phyloP scores from a whole-genome alignment of 2,113 vertebrate species.

The Chascanopsetta lugubris region DNA sequence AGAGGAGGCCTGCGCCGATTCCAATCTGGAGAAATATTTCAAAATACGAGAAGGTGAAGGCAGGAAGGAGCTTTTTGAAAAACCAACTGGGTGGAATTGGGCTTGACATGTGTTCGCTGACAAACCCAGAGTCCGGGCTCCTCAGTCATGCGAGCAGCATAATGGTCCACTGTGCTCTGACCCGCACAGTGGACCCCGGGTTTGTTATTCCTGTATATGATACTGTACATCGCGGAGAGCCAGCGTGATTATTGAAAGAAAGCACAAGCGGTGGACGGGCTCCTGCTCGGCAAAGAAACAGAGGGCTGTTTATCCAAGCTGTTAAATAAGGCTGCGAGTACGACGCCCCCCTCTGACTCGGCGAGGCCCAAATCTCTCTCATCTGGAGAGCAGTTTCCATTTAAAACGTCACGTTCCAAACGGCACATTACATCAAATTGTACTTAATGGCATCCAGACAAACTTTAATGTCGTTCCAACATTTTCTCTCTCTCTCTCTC shows the following conservation, averaged over 20 bases:
- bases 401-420: constrained; percentile 84
- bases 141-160: constrained; percentile 66
- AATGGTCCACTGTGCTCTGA: constrained; percentile 77
- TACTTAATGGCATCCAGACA: constrained; percentile 88
- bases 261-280: constrained; percentile 66
- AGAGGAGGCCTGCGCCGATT: constrained; percentile 45
- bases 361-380: constrained; percentile 75
- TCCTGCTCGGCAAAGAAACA: constrained; percentile 72
- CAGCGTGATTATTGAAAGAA: constrained; percentile 72
- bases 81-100: constrained; percentile 61
- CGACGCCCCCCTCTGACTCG: constrained; percentile 69
- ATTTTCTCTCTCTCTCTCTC: constrained; percentile 81
- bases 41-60: constrained; percentile 67
- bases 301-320: constrained; percentile 81
- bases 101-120: constrained; percentile 62
- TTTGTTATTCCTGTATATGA: constrained; percentile 81
- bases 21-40: constrained; percentile 64
- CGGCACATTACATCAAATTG: constrained; percentile 87
- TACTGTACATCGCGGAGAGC: constrained; percentile 70
- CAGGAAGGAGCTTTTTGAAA: constrained; percentile 51
- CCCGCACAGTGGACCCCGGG: constrained; percentile 58
- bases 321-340: constrained; percentile 79
- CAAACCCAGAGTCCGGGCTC: constrained; percentile 57
- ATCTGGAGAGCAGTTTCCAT: constrained; percentile 85
- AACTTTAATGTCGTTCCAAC: constrained; percentile 87